phyloP scores from a whole-genome alignment of 1,140 invertebrate genomes.

The Matsumurasca onukii region DNA sequence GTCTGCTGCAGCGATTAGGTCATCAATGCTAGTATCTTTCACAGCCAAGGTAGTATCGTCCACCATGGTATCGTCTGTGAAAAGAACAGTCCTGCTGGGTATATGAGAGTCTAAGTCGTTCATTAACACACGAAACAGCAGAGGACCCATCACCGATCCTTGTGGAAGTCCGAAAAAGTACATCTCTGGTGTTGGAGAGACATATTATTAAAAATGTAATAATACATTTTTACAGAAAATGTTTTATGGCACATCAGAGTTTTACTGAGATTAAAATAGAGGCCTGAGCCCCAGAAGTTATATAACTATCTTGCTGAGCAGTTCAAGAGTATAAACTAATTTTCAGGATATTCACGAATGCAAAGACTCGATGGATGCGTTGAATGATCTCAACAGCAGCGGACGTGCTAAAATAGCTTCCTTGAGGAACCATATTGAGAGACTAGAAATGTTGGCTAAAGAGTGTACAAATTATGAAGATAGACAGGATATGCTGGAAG shows the following conservation, averaged over 20 bases:
- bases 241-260: background rate
- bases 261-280: background rate
- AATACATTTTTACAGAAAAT: background rate
- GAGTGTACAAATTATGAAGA: constrained; percentile 60
- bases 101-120: too few species aligned
- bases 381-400: constrained; percentile 70
- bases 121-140: too few species aligned
- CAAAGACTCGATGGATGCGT: constrained; percentile 61
- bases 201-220: background rate
- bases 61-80: too few species aligned
- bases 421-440: constrained; percentile 66
- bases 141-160: background rate
- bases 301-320: constrained; percentile 16
- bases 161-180: background rate
- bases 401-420: constrained; percentile 65
- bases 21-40: too few species aligned
- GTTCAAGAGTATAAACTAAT: constrained; percentile 32
- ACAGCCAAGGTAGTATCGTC: too few species aligned
- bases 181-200: background rate
- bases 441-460: constrained; percentile 61
- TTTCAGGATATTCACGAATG: constrained; percentile 66
- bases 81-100: too few species aligned
- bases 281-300: background rate
- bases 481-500: constrained; percentile 58
- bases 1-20: too few species aligned